Percentiles rank a stretch among this genome's conserved stretches.
Evolutionary conservation across 2,113 vertebrate species (phyloP).

Genomic region (Hydropotes inermis): DNA sequence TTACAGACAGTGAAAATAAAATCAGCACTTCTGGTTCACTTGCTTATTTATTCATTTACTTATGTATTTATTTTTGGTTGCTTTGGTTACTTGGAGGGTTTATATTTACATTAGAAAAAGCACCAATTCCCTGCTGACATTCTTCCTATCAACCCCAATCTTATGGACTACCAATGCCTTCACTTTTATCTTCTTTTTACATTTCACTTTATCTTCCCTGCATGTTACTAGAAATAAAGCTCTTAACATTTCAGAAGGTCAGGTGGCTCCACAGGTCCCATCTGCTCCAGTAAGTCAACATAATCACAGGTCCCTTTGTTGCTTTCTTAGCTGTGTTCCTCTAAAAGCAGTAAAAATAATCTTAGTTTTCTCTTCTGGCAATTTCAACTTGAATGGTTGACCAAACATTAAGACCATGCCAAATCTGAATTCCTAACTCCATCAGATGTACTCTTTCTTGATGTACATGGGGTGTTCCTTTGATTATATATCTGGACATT

Average conservation of each 20-base stretch:
- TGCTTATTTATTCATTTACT: neutral
- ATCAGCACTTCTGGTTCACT: neutral
- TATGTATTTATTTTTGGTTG: neutral
- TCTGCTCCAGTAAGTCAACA: neutral
- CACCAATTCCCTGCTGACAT: neutral
- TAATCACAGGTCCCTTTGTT: neutral
- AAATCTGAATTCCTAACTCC: neutral
- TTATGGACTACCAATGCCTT: neutral
- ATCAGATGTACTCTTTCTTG: neutral
- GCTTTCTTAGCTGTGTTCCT: neutral
- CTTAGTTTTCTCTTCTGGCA: neutral
- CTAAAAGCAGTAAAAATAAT: neutral
- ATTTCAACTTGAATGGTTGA: neutral
- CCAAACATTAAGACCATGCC: neutral
- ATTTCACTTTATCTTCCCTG: neutral
- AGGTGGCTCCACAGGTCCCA: neutral
- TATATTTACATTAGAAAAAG: constrained; percentile 14
- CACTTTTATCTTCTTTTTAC: neutral
- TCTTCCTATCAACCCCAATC: neutral
- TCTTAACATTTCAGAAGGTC: constrained; percentile 20
- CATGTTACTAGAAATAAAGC: constrained; percentile 26
- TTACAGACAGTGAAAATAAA: neutral
- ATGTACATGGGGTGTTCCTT: neutral
- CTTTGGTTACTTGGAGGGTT: neutral
- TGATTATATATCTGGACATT: neutral